Evolutionary conservation across 2,113 vertebrate genomes (phyloP).

Genomic region (Sinocyclocheilus anshuiensis): DNA sequence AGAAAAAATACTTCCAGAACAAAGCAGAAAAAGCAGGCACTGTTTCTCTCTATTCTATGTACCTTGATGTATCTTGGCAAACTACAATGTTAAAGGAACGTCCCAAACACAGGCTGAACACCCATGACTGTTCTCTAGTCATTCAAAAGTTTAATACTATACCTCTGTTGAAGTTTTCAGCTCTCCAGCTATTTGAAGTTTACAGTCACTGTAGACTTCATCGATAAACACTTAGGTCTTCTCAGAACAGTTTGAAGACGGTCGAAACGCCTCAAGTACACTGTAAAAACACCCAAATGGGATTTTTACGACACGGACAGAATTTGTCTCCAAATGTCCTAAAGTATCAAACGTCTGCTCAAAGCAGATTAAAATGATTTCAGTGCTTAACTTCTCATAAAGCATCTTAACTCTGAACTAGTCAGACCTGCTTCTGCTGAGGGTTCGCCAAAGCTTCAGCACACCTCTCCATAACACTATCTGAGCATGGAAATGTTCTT

Average conservation of each 20-base stretch:
- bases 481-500: not conserved
- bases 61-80: not conserved
- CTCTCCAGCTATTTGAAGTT: not conserved
- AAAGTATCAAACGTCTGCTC: constrained; percentile 59
- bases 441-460: not conserved
- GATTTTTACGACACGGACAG: constrained; percentile 66
- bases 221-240: not conserved
- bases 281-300: constrained; percentile 66
- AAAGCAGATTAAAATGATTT: constrained; percentile 70
- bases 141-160: not conserved
- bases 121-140: not conserved
- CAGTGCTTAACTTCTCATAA: constrained; percentile 57
- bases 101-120: not conserved
- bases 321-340: constrained; percentile 58
- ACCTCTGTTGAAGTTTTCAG: not conserved
- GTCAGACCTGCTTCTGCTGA: constrained; percentile 5
- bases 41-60: too few relatives aligned
- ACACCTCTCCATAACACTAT: not conserved
- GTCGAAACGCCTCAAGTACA: not conserved
- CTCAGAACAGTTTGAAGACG: constrained; percentile 31
- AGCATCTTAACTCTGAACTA: constrained; percentile 62
- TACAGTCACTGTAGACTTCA: constrained; percentile 4
- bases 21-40: too few relatives aligned
- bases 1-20: too few relatives aligned
- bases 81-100: not conserved